Conservation (phyloP, 2,888 invertebrate genomes). For the Argyra leucocephala region DNA sequence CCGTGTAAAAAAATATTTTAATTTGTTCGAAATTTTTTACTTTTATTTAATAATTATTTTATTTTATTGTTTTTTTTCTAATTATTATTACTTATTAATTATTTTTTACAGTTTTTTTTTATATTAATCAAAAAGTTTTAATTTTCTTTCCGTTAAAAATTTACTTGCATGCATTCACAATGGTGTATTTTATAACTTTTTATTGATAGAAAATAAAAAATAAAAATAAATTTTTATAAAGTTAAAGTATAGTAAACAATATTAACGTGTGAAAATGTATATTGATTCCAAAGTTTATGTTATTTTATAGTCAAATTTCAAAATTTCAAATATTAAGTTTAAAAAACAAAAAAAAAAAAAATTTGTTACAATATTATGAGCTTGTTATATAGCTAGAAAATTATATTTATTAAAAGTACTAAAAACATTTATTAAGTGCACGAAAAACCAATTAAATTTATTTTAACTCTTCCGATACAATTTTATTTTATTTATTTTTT, state of each 20-base stretch:
- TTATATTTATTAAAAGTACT: neutral
- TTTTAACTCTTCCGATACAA: neutral
- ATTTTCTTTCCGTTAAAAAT: conserved; percentile 3
- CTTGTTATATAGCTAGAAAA: neutral
- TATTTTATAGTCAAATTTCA: too few relatives aligned
- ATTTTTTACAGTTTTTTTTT: neutral
- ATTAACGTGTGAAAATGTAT: too few relatives aligned
- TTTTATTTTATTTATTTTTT: neutral
- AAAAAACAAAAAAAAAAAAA: neutral
- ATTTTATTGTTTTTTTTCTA: too few relatives aligned
- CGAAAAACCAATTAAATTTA: neutral
- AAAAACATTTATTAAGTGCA: neutral
- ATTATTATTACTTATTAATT: too few relatives aligned
- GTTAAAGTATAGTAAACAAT: too few relatives aligned
- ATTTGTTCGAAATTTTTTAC: neutral
- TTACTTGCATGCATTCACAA: conserved; percentile 6
- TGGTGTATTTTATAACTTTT: neutral
- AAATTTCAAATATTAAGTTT: too few relatives aligned
- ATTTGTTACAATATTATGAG: neutral
- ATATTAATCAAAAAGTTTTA: neutral
- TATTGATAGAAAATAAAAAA: neutral
- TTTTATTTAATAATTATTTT: neutral
- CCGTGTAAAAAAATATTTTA: too few relatives aligned
- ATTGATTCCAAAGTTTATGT: too few relatives aligned
- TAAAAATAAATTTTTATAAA: too few relatives aligned